Conservation (phyloP, 1,140 invertebrate species). For the Meloidogyne chitwoodi region DNA sequence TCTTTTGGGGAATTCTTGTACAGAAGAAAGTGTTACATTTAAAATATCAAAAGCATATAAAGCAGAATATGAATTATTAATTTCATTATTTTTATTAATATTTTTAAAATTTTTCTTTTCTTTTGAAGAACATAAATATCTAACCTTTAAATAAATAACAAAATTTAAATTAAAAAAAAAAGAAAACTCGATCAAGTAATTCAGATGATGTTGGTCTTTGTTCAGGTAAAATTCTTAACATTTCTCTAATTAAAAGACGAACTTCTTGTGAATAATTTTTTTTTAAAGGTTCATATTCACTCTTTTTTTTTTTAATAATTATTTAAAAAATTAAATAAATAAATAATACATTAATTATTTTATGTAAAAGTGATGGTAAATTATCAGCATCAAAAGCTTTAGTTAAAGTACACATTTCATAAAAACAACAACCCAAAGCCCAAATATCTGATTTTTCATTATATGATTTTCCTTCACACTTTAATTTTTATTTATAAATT, state of each 20-base stretch:
- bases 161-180: background rate
- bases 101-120: background rate
- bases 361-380: conserved; percentile 73
- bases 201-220: conserved; percentile 65
- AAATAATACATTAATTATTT: conserved; percentile 66
- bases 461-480: conserved; percentile 75
- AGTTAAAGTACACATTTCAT: conserved; percentile 75
- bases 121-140: background rate
- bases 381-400: conserved; percentile 76
- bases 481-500: conserved; percentile 38
- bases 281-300: conserved; percentile 66
- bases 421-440: conserved; percentile 73
- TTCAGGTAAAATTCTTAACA: conserved; percentile 62
- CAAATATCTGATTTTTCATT: conserved; percentile 77
- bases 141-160: background rate
- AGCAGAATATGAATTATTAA: conserved; percentile 59
- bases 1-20: conserved; percentile 60
- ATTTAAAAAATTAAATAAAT: background rate
- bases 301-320: conserved; percentile 52
- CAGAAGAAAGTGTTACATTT: conserved; percentile 59
- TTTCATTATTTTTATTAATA: background rate
- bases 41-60: conserved; percentile 62
- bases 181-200: conserved; percentile 63
- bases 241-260: conserved; percentile 63
- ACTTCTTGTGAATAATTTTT: conserved; percentile 69